A percentile compares a stretch with the other conserved stretches of the same genome.
phyloP scores from a whole-genome alignment of 2,113 vertebrate genomes.

The Aldabrachelys gigantea region DNA sequence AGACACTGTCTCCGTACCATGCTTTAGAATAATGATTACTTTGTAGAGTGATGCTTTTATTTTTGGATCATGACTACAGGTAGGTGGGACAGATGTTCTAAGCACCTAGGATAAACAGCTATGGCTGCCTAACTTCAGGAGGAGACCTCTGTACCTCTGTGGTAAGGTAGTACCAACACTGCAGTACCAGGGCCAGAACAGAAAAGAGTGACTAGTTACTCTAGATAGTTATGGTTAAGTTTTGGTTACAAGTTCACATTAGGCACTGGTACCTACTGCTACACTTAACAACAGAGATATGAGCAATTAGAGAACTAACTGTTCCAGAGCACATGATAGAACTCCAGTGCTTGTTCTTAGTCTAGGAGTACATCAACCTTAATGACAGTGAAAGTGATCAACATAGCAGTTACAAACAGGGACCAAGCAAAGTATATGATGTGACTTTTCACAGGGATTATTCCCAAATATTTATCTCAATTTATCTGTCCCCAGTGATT shows the following conservation, averaged over 20 bases:
- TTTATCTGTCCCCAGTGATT: not conserved
- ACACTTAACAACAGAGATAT: not conserved
- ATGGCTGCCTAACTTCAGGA: not conserved
- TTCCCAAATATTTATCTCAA: not conserved
- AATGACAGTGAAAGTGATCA: not conserved
- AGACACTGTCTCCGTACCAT: not conserved
- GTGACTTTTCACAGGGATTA: not conserved
- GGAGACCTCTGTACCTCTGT: not conserved
- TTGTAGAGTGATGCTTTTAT: not conserved
- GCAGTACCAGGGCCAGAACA: not conserved
- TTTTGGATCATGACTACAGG: not conserved
- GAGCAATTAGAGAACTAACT: not conserved
- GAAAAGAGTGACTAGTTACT: not conserved
- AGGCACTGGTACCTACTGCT: not conserved
- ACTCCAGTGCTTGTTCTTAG: not conserved
- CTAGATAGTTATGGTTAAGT: not conserved
- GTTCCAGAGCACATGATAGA: not conserved
- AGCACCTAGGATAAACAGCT: not conserved
- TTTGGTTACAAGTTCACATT: not conserved
- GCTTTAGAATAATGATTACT: not conserved
- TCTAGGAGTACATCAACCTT: not conserved
- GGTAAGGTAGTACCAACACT: not conserved
- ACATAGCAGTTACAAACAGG: not conserved
- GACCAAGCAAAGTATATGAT: not conserved
- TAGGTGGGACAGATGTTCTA: not conserved